phyloP scores from a whole-genome alignment of 2,113 vertebrate genomes.

The Istiophorus platypterus region DNA sequence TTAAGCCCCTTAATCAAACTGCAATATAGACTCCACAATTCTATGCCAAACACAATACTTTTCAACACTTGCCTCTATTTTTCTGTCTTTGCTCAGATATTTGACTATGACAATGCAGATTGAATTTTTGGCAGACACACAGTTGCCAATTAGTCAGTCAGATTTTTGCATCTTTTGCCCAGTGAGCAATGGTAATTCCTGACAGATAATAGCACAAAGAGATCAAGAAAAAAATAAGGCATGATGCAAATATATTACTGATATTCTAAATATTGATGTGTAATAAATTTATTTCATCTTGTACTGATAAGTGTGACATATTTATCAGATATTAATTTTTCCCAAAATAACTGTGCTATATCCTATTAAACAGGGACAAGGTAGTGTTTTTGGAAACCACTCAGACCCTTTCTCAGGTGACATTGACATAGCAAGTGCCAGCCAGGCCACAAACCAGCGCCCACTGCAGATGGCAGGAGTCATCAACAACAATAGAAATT shows the following conservation, averaged over 20 bases:
- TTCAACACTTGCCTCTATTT: no score
- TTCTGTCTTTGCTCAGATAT: not conserved
- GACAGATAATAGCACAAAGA: not conserved
- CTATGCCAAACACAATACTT: not conserved
- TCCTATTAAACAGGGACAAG: constrained; percentile 39
- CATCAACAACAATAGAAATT: constrained; percentile 7
- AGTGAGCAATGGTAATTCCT: no score
- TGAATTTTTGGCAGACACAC: not conserved
- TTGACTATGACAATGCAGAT: no score
- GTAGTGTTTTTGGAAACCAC: constrained; percentile 44
- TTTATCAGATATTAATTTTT: not conserved
- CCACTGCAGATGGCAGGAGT: constrained; percentile 50
- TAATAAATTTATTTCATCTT: not conserved
- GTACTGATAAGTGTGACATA: not conserved
- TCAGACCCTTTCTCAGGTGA: constrained; percentile 43
- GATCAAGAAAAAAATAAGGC: no score
- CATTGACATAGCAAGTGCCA: not conserved
- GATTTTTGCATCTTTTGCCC: not conserved
- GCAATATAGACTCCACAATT: not conserved
- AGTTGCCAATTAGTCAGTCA: not conserved
- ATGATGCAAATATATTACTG: not conserved
- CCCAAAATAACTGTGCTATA: not conserved
- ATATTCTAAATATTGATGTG: not conserved
- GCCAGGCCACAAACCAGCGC: constrained; percentile 20
- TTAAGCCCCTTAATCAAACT: not conserved